A percentile compares a stretch with the other conserved stretches of the same genome.
Evolutionary conservation across 1,140 invertebrate species (phyloP).

Genomic region (Drosophila bifasciata): DNA sequence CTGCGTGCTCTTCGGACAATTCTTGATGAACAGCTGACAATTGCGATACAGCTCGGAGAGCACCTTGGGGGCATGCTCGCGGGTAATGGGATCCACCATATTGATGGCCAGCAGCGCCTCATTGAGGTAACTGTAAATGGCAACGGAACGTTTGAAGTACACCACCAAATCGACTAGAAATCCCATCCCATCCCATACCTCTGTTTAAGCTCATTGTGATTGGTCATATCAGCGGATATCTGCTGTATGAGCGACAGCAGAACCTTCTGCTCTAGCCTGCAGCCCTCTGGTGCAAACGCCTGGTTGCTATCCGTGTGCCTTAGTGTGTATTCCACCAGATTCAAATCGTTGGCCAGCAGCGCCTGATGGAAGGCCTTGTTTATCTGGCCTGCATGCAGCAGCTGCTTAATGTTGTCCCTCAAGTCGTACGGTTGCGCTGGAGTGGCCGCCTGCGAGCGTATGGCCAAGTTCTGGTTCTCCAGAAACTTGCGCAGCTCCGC

Average conservation of each 20-base stretch:
- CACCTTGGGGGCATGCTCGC: constrained; percentile 93
- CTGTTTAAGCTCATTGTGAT: constrained; percentile 94
- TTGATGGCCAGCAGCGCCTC: constrained; percentile 94
- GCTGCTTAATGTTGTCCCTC: constrained; percentile 89
- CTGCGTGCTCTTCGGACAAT: constrained; percentile 89
- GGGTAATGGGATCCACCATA: constrained; percentile 89
- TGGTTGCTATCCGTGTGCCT: constrained; percentile 90
- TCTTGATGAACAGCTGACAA: constrained; percentile 88
- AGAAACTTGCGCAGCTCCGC: constrained; percentile 85
- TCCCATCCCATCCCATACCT: constrained; percentile 86
- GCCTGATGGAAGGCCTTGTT: constrained; percentile 96
- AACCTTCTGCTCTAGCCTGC: constrained; percentile 92
- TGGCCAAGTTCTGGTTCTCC: constrained; percentile 86
- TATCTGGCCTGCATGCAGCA: constrained; percentile 90
- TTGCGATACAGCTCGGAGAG: constrained; percentile 90
- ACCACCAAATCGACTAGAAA: constrained; percentile 39
- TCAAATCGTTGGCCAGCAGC: constrained; percentile 93
- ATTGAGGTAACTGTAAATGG: constrained; percentile 90
- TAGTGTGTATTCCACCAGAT: constrained; percentile 93
- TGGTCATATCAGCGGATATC: constrained; percentile 92
- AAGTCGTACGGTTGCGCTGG: constrained; percentile 87
- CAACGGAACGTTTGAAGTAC: constrained; percentile 16
- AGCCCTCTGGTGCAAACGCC: constrained; percentile 89
- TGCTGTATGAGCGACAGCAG: constrained; percentile 96
- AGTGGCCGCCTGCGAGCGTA: constrained; percentile 89